These are phyloP conservation scores for Plecotus auritus DNA, from an alignment of 2,113 vertebrate genomes.

Conservation along the genomic window DNA sequence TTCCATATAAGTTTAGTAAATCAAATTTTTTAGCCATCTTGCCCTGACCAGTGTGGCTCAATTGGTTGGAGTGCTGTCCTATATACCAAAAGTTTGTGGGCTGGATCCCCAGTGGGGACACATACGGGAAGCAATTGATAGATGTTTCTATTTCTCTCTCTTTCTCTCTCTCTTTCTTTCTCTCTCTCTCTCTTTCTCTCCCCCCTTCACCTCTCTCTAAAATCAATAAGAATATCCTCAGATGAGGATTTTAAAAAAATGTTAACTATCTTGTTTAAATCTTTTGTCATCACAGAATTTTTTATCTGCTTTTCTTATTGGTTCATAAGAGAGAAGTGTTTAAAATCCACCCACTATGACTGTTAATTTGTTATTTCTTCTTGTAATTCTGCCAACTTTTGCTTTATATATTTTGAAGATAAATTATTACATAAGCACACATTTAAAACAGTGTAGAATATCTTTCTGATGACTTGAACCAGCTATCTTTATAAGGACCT, in stretches of 20 bases:
- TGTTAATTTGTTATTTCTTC: not conserved
- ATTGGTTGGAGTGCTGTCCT: too few relatives aligned
- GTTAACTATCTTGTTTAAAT: not conserved
- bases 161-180: too few relatives aligned
- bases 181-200: too few relatives aligned
- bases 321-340: not conserved
- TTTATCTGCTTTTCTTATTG: not conserved
- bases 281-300: not conserved
- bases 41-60: too few relatives aligned
- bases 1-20: not conserved
- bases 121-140: too few relatives aligned
- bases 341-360: not conserved
- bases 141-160: too few relatives aligned
- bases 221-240: too few relatives aligned
- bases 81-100: too few relatives aligned
- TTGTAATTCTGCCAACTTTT: not conserved
- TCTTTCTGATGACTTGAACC: not conserved
- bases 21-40: not conserved
- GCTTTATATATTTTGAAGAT: not conserved
- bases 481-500: not conserved
- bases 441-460: not conserved
- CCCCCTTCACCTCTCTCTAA: too few relatives aligned
- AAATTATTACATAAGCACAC: not conserved
- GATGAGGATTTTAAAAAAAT: too few relatives aligned
- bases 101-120: too few relatives aligned